phyloP scores from a whole-genome alignment of 30 jellyfish, hydroid and myxozoan species.

The Turritopsis rubra region DNA sequence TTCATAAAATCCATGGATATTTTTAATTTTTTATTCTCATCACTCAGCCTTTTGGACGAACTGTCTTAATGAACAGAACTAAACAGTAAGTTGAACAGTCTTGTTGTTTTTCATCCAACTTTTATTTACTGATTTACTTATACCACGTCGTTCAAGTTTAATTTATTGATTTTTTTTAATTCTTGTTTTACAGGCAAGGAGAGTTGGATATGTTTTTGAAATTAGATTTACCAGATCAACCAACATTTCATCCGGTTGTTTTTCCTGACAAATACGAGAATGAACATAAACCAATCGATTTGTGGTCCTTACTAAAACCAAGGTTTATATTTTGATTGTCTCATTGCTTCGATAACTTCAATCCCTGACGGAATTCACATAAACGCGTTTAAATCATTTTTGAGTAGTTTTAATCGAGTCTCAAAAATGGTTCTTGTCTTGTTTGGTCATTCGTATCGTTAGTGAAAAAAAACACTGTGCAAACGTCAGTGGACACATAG shows the following conservation, averaged over 20 bases:
- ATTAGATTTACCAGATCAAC: slow-evolving; percentile 47
- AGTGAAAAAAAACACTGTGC: too few relatives aligned
- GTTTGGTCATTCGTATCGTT: too few relatives aligned
- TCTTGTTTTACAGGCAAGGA: slow-evolving; percentile 37
- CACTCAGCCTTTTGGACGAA: neutral
- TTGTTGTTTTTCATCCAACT: neutral
- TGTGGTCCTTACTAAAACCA: slow-evolving; percentile 39
- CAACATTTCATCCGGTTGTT: slow-evolving; percentile 50
- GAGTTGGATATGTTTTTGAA: slow-evolving; percentile 27
- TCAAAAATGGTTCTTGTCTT: too few relatives aligned
- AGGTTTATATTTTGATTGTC: slow-evolving; percentile 12
- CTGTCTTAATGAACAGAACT: neutral
- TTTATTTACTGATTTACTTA: too few relatives aligned
- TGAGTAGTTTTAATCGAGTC: neutral
- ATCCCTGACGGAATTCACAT: neutral
- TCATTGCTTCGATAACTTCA: neutral
- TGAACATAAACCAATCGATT: slow-evolving; percentile 39
- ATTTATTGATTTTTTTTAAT: too few relatives aligned
- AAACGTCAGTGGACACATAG: too few relatives aligned
- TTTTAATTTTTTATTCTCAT: neutral
- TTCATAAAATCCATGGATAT: neutral
- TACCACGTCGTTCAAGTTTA: too few relatives aligned
- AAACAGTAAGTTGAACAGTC: slow-evolving; percentile 5
- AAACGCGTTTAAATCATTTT: neutral
- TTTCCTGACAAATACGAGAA: slow-evolving; percentile 44